These are phyloP conservation scores for Platycheirus albimanus DNA, from an alignment of 2,888 invertebrate genomes.

Conservation along the genomic window DNA sequence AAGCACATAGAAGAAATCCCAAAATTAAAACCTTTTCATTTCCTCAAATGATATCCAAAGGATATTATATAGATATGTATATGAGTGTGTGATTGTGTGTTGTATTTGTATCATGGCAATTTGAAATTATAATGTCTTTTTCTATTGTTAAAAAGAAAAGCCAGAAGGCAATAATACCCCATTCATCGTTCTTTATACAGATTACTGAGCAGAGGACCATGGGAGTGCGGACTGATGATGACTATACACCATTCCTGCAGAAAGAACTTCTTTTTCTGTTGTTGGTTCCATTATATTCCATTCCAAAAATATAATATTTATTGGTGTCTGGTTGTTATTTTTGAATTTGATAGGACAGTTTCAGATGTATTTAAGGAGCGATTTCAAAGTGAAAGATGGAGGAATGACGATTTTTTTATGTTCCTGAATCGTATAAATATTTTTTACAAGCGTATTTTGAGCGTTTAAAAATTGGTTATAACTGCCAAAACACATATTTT, in stretches of 20 bases:
- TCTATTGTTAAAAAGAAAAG: conserved; percentile 39
- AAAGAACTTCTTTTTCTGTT: background rate
- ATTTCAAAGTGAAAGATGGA: conserved; percentile 14
- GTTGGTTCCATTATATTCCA: background rate
- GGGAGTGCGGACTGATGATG: conserved; percentile 22
- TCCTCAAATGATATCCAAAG: background rate
- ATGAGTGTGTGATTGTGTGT: background rate
- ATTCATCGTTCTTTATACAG: conserved; percentile 28
- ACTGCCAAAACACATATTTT: conserved; percentile 3
- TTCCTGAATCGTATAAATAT: conserved; percentile 22
- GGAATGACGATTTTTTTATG: conserved; percentile 48
- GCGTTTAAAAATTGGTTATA: conserved; percentile 63
- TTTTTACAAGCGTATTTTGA: conserved; percentile 38
- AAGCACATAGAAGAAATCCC: conserved; percentile 18
- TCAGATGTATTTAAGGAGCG: conserved; percentile 46
- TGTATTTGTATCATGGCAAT: conserved; percentile 36
- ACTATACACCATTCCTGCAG: too few relatives aligned
- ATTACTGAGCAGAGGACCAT: conserved; percentile 58
- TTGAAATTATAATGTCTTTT: conserved; percentile 60
- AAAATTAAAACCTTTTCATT: conserved; percentile 38
- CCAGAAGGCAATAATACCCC: conserved; percentile 22
- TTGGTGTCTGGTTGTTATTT: conserved; percentile 55
- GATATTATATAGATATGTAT: background rate
- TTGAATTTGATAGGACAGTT: conserved; percentile 66
- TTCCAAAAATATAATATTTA: conserved; percentile 51